phyloP scores from a whole-genome alignment of 1,140 invertebrate species.

The Bombus superbus region DNA sequence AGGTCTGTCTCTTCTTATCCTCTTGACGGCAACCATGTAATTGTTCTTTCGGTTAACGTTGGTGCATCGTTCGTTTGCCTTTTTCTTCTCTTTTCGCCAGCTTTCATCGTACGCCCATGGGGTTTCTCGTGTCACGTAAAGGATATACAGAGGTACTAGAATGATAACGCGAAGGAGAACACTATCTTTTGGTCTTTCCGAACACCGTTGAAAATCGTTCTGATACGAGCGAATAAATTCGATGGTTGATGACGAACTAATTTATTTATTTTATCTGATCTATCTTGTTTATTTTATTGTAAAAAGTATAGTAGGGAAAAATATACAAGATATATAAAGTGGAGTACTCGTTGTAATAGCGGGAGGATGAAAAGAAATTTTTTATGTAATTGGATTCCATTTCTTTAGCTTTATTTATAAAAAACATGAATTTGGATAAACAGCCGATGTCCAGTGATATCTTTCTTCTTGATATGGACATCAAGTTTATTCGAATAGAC shows the following conservation, averaged over 20 bases:
- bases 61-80: background rate
- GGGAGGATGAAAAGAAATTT: no score
- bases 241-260: background rate
- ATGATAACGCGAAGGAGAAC: background rate
- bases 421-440: no score
- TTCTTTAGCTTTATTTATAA: no score
- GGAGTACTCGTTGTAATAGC: no score
- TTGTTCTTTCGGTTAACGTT: conserved; percentile 72
- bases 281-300: background rate
- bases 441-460: no score
- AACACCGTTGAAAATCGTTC: background rate
- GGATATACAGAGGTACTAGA: background rate
- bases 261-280: background rate
- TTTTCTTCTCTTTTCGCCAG: background rate
- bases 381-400: no score
- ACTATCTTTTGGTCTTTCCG: background rate
- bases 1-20: conserved; percentile 74
- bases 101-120: no score
- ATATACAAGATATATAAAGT: no score
- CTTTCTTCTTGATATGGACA: background rate
- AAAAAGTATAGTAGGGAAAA: background rate
- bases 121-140: background rate
- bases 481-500: background rate
- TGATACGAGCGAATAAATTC: background rate
- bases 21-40: conserved; percentile 64